phyloP scores from a whole-genome alignment of 1,140 invertebrate genomes.

The Matsumurasca onukii region DNA sequence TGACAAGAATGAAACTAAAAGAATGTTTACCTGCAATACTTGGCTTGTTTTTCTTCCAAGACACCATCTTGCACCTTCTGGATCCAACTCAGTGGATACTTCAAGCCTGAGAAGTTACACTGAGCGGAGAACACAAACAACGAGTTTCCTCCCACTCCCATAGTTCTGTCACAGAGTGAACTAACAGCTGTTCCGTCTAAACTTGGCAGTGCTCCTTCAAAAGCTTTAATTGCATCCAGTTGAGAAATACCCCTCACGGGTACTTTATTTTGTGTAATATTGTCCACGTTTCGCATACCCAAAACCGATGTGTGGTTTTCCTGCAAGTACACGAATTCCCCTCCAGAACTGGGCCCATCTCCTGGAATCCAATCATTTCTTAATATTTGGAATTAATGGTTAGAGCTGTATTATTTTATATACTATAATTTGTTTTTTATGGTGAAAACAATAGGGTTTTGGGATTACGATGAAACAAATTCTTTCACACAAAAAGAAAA shows the following conservation, averaged over 20 bases:
- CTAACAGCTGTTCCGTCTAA: background rate
- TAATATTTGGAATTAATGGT: no score
- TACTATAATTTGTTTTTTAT: no score
- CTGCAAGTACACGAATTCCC: slow-evolving; percentile 76
- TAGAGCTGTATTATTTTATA: no score
- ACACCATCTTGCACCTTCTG: slow-evolving; percentile 60
- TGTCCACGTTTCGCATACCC: slow-evolving; percentile 75
- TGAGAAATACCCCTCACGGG: slow-evolving; percentile 51
- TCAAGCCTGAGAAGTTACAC: slow-evolving; percentile 92
- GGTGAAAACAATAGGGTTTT: no score
- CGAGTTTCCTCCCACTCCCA: slow-evolving; percentile 54
- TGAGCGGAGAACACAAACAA: slow-evolving; percentile 89
- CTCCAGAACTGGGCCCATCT: slow-evolving; percentile 44
- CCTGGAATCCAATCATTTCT: no score
- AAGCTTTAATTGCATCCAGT: slow-evolving; percentile 38
- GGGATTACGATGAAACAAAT: no score
- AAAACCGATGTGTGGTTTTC: slow-evolving; percentile 96
- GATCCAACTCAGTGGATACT: slow-evolving; percentile 81
- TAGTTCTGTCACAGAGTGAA: no score
- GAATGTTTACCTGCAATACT: no score
- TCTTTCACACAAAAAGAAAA: no score
- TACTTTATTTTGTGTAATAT: slow-evolving; percentile 43
- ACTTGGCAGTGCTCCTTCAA: background rate
- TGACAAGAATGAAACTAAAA: no score
- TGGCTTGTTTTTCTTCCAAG: slow-evolving; percentile 52